Base-by-base conservation (phyloP, 1,140 invertebrate species). In the Gonioctena quinquepunctata region DNA sequence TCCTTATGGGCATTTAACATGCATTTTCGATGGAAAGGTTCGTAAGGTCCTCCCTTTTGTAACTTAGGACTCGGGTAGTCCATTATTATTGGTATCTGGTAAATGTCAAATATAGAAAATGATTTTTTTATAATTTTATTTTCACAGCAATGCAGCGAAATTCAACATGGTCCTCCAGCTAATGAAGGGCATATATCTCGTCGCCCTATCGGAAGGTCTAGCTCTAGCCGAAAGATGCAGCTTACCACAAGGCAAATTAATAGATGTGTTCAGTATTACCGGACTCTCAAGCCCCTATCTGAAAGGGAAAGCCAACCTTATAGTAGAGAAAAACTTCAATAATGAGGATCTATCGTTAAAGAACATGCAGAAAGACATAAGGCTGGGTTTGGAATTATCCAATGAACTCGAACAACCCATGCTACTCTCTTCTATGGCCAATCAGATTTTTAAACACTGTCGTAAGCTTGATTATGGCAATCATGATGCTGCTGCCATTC, bases 391-490 rank as follows among this genome's bases (percentile, higher is more conserved):
- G 64, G 89, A 90, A 25, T 90, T 98, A 85, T 94, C 94, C 7
- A 94, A 98, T 81, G 88, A 90, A 65, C 83, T 96, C 70, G 93
- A 96, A 82, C 95, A 98, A 81, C 95, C 96, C 0, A 86, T 98
- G 62, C 93, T 94, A 22, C 86, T 98, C 13, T 92, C 95, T 6
- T 93, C 96, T 21, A 90, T 94, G 50, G 94, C 95, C 42, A 98
- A 98, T 84, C 96, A 98, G 87, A 90, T 96, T 68, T 98, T 95
- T 84, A 98, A 98, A 84, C 95, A 97, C 83, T 95, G 95, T 61
- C 94, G 96, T 83, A 90, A 94, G 61, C 89, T 97, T 65, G 96
- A 96, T 13, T 97, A 96, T 80, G 93, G 92, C n/a, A 92, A 94
- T 77, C 94, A 96, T 82, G 96, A 98, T 85, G 93, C 93, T 13